phyloP scores from a whole-genome alignment of 1,140 invertebrate genomes.

The Melipona quadrifasciata region DNA sequence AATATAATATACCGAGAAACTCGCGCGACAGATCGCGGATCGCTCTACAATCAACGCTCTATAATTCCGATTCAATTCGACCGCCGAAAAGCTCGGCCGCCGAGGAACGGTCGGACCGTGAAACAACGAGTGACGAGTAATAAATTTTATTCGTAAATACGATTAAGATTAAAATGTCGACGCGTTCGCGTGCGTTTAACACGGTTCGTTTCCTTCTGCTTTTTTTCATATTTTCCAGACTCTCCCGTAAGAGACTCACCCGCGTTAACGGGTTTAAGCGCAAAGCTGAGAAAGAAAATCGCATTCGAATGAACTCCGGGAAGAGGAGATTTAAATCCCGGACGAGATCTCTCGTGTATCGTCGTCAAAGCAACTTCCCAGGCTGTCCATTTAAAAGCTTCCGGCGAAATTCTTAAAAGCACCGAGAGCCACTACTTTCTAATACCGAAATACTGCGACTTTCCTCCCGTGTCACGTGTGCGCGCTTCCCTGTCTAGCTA shows the following conservation, averaged over 20 bases:
- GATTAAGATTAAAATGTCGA: background rate
- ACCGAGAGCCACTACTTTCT: conserved; percentile 27
- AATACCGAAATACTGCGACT: conserved; percentile 26
- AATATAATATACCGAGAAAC: no score
- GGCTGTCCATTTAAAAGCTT: conserved; percentile 30
- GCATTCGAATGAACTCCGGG: background rate
- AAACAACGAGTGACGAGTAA: background rate
- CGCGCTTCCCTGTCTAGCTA: no score
- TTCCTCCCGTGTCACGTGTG: background rate
- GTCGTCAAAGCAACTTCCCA: conserved; percentile 36
- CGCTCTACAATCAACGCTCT: no score
- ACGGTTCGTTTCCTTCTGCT: no score
- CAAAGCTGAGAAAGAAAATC: background rate
- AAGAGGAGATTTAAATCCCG: conserved; percentile 19
- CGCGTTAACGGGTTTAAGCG: no score
- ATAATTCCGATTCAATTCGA: background rate
- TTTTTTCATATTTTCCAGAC: background rate
- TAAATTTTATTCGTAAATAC: background rate
- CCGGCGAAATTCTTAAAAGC: conserved; percentile 35
- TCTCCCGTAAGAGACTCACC: background rate
- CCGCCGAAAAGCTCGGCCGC: background rate
- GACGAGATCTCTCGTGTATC: conserved; percentile 2
- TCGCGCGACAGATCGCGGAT: background rate
- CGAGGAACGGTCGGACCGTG: background rate
- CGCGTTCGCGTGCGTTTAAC: background rate